Percentiles rank a stretch among this genome's conserved stretches.
phyloP scores from a whole-genome alignment of 92 coral and sea anemone species.

The Virgularia gustaviana region DNA sequence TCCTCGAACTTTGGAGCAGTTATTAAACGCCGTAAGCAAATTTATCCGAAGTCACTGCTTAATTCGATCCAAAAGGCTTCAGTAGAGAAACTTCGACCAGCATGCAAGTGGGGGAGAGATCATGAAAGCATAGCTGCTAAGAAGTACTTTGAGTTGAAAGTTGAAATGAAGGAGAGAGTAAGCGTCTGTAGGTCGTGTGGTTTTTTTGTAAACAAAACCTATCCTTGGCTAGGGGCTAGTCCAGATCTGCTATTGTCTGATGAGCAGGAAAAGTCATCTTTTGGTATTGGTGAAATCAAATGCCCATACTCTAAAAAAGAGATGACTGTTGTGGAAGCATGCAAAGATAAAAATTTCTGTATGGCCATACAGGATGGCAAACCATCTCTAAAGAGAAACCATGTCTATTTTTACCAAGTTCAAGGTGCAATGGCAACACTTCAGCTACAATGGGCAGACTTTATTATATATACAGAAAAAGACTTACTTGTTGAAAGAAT shows the following conservation, averaged over 20 bases:
- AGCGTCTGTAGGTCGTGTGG: not conserved
- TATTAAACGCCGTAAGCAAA: constrained; percentile 43
- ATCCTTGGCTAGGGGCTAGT: constrained; percentile 14
- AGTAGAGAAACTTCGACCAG: not conserved
- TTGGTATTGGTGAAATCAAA: constrained; percentile 27
- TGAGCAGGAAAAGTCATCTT: not conserved
- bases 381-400: constrained; percentile 17
- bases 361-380: constrained; percentile 5
- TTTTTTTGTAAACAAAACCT: constrained; percentile 5
- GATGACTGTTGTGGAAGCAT: constrained; percentile 28
- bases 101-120: constrained; percentile 18
- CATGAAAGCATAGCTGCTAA: not conserved
- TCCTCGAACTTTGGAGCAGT: constrained; percentile 55
- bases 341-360: constrained; percentile 26
- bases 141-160: constrained; percentile 1
- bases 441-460: constrained; percentile 29
- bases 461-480: constrained; percentile 28
- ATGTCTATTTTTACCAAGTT: constrained; percentile 27
- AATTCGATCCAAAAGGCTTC: not conserved
- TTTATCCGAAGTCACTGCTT: constrained; percentile 28
- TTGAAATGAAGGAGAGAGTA: not conserved
- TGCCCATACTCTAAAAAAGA: constrained; percentile 36
- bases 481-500: constrained; percentile 28
- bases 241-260: constrained; percentile 12
- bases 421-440: constrained; percentile 37